Conservation (phyloP, 2,113 vertebrate species). For the Oncorhynchus gorbuscha region DNA sequence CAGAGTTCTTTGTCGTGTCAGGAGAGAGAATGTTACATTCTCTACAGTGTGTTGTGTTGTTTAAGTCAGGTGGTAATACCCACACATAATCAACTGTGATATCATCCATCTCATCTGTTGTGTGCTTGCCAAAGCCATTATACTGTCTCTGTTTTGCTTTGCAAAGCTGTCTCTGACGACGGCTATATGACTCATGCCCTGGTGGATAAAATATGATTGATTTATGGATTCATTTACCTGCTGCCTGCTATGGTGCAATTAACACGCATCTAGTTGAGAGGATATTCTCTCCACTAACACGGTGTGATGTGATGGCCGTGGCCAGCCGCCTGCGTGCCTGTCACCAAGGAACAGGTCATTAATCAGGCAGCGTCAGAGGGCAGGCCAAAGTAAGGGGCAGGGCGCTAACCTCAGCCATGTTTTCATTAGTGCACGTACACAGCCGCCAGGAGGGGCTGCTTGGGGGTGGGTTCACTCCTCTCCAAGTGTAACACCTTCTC, state of each 20-base stretch:
- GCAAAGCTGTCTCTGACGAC: background rate
- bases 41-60: background rate
- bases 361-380: background rate
- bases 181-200: background rate
- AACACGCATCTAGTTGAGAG: background rate
- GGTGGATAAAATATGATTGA: background rate
- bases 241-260: background rate
- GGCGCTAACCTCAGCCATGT: background rate
- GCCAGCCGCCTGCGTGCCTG: background rate
- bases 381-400: background rate
- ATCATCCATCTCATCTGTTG: background rate
- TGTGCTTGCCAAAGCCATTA: background rate
- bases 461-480: background rate
- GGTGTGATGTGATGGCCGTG: no score
- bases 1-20: background rate
- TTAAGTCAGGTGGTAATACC: background rate
- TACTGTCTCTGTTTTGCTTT: background rate
- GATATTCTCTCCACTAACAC: no score
- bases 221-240: background rate
- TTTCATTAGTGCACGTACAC: constrained; percentile 6
- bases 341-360: background rate
- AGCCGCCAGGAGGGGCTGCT: background rate
- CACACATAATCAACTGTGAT: background rate
- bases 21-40: no score
- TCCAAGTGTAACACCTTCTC: constrained; percentile 2